Base-by-base conservation (phyloP, 2,888 invertebrate species). In the Linhomoeus sp. region DNA sequence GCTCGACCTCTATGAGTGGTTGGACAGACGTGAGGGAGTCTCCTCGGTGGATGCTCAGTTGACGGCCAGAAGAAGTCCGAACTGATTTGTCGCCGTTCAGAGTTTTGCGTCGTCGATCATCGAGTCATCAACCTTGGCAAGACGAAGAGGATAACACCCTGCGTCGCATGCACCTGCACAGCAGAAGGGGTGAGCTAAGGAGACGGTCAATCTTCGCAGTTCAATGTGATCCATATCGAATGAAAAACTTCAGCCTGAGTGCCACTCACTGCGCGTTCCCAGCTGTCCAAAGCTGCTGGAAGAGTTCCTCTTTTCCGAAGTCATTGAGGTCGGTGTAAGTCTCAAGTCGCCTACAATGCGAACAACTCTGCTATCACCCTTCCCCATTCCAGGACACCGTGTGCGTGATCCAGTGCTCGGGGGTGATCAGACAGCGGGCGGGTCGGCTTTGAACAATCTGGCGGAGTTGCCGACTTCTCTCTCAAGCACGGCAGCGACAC, bases 101-200 rank as follows among this genome's bases (percentile, higher is more conserved):
- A 62, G 40, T 63, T 59, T 46, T 63, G 63, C 44, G 53, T 60
- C 3, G 54, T 63, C 39, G 61, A 62, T 48, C 55, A 62, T 41
- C 50, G 57, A 22, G 57, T 63, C 9, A 57, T 63, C 41, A 54
- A 54, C 24, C 47, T 61, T 23, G 61, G 62, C 25, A 56, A 59
- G 49, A 61, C 62, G 9, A 58, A 57, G 42, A 45, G 59, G 35
- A 57, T 63, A 19, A 63, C 60, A 2, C 63, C 63, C 2, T 63
- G 63, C 45, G 55, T 63, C 20, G 56, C 61, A 2, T 63, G 63
- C 45, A 63, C 63, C 19, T 63, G 63, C 43, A 63, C 63, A 2
- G 45, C 55, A 1, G 61, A 63, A 49, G 63, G 63, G n/a, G n/a
- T n/a, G n/a, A n/a, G n/a, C n/a, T n/a, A n/a, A n/a, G n/a, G n/a